Percentiles rank a stretch among this genome's conserved stretches.
These are phyloP conservation scores for Pseudachorutes palmiensis DNA, from an alignment of 1,140 invertebrate genomes.

Conservation along the genomic window DNA sequence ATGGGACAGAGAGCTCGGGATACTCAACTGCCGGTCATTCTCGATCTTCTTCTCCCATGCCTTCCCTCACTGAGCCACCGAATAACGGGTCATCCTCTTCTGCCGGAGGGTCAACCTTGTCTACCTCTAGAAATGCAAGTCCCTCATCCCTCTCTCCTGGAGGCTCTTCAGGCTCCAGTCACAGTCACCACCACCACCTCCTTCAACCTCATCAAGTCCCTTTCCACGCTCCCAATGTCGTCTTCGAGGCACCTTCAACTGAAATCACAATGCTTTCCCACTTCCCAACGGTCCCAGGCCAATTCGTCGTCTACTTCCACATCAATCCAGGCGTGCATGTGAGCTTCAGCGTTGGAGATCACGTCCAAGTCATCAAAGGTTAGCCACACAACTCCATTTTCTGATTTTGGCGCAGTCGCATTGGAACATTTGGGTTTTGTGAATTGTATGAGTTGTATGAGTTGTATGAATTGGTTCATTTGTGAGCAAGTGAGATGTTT, in stretches of 20 bases:
- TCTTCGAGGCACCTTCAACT: conserved; percentile 33
- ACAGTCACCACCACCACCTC: not conserved
- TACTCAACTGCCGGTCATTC: conserved; percentile 35
- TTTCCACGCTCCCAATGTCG: conserved; percentile 29
- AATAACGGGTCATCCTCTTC: not conserved
- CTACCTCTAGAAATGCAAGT: no score
- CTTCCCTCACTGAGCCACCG: no score
- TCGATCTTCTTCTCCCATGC: conserved; percentile 34
- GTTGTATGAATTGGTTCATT: no score
- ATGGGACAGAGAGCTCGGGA: conserved; percentile 25
- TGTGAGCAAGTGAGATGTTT: no score
- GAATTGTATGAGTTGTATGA: no score
- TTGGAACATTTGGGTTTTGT: no score
- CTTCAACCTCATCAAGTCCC: conserved; percentile 2
- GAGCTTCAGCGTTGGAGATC: conserved; percentile 56
- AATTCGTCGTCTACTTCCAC: conserved; percentile 59
- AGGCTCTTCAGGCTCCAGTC: no score
- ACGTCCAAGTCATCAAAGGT: conserved; percentile 58
- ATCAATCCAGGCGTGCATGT: conserved; percentile 61
- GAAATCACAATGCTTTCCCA: conserved; percentile 28
- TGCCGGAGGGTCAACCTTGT: not conserved
- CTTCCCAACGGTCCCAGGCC: conserved; percentile 39
- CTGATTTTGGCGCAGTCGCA: no score
- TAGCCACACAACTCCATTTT: no score
- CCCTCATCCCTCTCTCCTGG: not conserved